These are phyloP conservation scores for Agrotis clavis DNA, from an alignment of 2,888 invertebrate species.

Conservation along the genomic window DNA sequence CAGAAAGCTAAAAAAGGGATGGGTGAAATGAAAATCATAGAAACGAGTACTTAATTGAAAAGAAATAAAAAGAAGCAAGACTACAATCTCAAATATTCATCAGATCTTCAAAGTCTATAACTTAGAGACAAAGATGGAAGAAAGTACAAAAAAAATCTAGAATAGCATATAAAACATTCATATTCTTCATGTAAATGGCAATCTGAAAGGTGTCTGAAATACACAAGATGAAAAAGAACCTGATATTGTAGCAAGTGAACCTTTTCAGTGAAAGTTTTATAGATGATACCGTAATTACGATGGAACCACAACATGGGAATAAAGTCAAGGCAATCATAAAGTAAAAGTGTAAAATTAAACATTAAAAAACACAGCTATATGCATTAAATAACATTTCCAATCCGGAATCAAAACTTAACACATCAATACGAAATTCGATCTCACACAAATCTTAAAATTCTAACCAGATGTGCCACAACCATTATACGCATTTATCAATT, in stretches of 20 bases:
- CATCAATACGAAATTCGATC: slow-evolving; percentile 15
- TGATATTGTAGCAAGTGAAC: background rate
- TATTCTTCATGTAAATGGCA: too few relatives aligned
- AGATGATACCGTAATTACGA: background rate
- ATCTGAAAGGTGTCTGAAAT: background rate
- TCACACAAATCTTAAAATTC: slow-evolving; percentile 33
- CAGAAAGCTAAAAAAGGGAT: background rate
- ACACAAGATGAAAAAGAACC: background rate
- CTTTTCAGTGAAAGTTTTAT: background rate
- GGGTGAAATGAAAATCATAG: background rate
- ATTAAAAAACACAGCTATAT: slow-evolving; percentile 36
- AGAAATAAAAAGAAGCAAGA: too few relatives aligned
- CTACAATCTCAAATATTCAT: too few relatives aligned
- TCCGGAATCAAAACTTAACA: slow-evolving; percentile 13
- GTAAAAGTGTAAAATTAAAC: slow-evolving; percentile 19
- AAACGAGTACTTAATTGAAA: background rate
- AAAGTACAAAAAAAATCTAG: too few relatives aligned
- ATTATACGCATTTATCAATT: slow-evolving; percentile 62
- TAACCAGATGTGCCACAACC: slow-evolving; percentile 31
- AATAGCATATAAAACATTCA: too few relatives aligned
- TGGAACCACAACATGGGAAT: slow-evolving; percentile 16
- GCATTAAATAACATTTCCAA: slow-evolving; percentile 41
- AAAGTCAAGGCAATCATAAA: slow-evolving; percentile 6
- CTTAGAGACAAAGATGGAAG: too few relatives aligned
- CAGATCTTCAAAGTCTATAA: background rate